A percentile compares a stretch with the other conserved stretches of the same genome.
phyloP scores from a whole-genome alignment of 2,797 vertebrate species.

The Nasua narica region DNA sequence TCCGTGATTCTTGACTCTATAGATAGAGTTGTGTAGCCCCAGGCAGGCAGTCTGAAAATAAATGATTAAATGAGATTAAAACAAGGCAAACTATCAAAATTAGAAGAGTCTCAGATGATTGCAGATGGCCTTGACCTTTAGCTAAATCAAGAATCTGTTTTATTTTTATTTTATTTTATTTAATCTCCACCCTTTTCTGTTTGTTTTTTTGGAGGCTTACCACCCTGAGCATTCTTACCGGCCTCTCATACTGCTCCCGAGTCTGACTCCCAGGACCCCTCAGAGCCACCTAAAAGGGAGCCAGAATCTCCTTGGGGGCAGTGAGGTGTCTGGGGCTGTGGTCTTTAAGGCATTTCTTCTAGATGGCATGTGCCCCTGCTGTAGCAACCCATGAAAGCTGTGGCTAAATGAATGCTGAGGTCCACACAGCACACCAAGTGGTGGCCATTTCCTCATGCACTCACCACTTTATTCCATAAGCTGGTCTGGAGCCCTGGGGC shows the following conservation, averaged over 20 bases:
- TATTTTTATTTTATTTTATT: constrained; percentile 9
- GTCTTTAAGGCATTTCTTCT: background rate
- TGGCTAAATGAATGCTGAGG: accelerated
- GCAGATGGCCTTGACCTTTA: background rate
- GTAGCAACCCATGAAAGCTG: accelerated
- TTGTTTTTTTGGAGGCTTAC: background rate
- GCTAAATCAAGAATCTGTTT: background rate
- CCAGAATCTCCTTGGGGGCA: background rate
- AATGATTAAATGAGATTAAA: background rate
- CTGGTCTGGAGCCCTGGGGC: background rate
- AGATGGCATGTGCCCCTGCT: accelerated
- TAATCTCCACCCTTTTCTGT: background rate
- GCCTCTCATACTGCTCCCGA: accelerated
- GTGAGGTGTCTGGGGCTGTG: accelerated
- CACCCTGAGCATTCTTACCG: background rate
- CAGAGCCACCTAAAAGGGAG: too few species aligned
- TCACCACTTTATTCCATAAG: background rate
- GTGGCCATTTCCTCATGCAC: background rate
- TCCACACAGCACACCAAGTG: accelerated
- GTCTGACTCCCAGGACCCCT: background rate
- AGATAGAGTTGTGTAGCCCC: background rate
- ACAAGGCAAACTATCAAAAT: background rate
- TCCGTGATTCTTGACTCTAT: background rate
- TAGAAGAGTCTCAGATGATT: background rate
- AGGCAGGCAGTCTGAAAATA: constrained; percentile 27